phyloP scores from a whole-genome alignment of 2,888 invertebrate species.

The Scaptomyza caliginosa region DNA sequence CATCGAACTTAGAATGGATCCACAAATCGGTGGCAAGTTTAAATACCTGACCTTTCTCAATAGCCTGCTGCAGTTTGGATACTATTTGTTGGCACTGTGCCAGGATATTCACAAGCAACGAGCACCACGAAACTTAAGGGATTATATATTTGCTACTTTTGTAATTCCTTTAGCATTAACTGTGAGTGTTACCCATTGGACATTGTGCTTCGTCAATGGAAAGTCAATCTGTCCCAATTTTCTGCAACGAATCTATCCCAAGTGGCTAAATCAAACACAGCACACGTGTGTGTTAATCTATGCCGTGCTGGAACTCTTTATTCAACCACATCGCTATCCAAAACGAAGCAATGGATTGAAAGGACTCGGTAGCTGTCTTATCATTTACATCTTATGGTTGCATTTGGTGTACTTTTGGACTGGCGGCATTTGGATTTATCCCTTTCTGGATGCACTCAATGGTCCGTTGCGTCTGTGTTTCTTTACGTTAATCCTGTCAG shows the following conservation, averaged over 20 bases:
- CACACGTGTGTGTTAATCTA: conserved; percentile 42
- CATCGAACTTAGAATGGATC: conserved; percentile 16
- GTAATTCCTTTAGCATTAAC: conserved; percentile 44
- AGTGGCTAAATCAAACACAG: conserved; percentile 53
- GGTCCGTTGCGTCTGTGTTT: conserved; percentile 18
- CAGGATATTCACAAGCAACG: conserved; percentile 19
- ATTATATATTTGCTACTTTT: conserved; percentile 42
- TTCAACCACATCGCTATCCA: conserved; percentile 45
- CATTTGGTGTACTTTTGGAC: conserved; percentile 20
- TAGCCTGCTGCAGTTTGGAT: conserved; percentile 40
- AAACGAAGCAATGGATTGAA: background rate
- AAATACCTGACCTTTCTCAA: conserved; percentile 59
- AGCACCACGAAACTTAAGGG: conserved; percentile 11
- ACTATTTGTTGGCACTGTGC: conserved; percentile 42
- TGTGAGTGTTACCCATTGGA: conserved; percentile 54
- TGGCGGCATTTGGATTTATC: conserved; percentile 51
- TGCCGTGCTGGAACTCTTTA: conserved; percentile 26
- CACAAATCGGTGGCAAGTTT: conserved; percentile 56
- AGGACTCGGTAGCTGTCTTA: conserved; percentile 15
- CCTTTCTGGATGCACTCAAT: conserved; percentile 32
- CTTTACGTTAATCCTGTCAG: conserved; percentile 21
- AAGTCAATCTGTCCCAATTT: conserved; percentile 27
- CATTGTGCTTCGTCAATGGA: conserved; percentile 26
- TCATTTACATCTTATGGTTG: conserved; percentile 43
- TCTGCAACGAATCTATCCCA: conserved; percentile 43